A percentile compares a stretch with the other conserved stretches of the same genome.
Evolutionary conservation across 2,113 vertebrate genomes (phyloP).

Genomic region (Melanerpes aurifrons): DNA sequence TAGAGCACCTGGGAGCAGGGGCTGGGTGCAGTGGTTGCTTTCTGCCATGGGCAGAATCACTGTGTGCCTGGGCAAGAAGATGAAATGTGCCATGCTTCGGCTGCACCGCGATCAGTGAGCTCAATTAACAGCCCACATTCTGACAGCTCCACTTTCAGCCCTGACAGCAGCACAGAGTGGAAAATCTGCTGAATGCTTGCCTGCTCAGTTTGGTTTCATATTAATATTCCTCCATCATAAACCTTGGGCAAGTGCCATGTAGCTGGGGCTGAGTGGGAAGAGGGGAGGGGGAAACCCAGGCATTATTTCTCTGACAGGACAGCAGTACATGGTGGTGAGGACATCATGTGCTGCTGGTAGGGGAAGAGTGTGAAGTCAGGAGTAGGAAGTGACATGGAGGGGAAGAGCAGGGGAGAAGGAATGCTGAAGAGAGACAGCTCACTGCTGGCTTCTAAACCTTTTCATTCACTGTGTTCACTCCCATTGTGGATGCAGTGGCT

Average conservation of each 20-base stretch:
- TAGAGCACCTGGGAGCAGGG: background rate
- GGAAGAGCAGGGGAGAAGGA: background rate
- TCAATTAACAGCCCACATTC: background rate
- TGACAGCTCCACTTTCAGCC: background rate
- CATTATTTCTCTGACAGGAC: rapidly evolving
- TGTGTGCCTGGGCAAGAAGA: background rate
- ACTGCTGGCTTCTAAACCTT: background rate
- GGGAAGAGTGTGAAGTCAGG: background rate
- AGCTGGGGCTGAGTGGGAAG: background rate
- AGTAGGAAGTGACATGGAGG: background rate
- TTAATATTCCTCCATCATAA: background rate
- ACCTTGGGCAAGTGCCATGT: background rate
- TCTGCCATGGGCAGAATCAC: background rate
- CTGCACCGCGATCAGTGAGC: background rate
- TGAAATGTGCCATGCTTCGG: rapidly evolving
- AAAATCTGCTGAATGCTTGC: constrained; percentile 8
- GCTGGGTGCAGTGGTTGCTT: background rate
- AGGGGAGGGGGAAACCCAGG: background rate
- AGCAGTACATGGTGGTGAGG: rapidly evolving
- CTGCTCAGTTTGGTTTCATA: background rate
- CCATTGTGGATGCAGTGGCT: rapidly evolving
- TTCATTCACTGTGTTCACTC: background rate
- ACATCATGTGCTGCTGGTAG: background rate
- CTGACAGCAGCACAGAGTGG: background rate
- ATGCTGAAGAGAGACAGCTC: too few species aligned